Evolutionary conservation across 2,113 vertebrate species (phyloP), one percentile per base, ranked within the genome.

Genomic region (Sialia sialis): DNA sequence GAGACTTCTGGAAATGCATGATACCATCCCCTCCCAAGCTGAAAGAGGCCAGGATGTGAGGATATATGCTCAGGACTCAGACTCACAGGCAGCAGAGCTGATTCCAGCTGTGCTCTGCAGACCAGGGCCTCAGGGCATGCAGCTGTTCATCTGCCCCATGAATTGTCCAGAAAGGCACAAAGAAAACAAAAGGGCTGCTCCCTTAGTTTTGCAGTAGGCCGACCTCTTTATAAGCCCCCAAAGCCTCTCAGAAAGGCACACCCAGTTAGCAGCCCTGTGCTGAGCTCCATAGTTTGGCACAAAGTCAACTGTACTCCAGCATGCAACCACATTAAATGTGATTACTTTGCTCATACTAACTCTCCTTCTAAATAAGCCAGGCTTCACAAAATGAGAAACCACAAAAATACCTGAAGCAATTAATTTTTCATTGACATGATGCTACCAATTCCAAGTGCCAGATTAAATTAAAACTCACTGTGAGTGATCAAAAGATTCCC

Each of bases 391-490:
- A 95, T 36, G 46, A 75, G 54, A 90, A 92, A 94, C 70, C 58
- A 52, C 80, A 84, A 93, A 95, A 94, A 75, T 85, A 94, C 89
- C 89, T 94, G 81, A 79, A 95, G 92, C 73, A 75, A 93, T 90
- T 95, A 84, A 84, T 78, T 95, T 94, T 87, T 93, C 92, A 93
- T 95, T 27, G 7, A 93, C 4, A 2, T 52, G 93, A 84, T 90
- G 27, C 52, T 95, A 90, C 89, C 56, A 93, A 67, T 36, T 67
- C 70, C 60, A 78, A 93, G 44, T 92, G 91, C 60, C 94, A 84
- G 76, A 72, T 94, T 75, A 78, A 93, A 94, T 97, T 94, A 93
- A 82, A 93, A 81, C 80, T 94, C 93, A 54, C 56, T 94, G 39
- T 22, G 20, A 87, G 18, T 92, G 89, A 95, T 87, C 92, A 93